Evolutionary conservation across 2,797 vertebrate species (phyloP).

Genomic region (Echeneis naucrates): DNA sequence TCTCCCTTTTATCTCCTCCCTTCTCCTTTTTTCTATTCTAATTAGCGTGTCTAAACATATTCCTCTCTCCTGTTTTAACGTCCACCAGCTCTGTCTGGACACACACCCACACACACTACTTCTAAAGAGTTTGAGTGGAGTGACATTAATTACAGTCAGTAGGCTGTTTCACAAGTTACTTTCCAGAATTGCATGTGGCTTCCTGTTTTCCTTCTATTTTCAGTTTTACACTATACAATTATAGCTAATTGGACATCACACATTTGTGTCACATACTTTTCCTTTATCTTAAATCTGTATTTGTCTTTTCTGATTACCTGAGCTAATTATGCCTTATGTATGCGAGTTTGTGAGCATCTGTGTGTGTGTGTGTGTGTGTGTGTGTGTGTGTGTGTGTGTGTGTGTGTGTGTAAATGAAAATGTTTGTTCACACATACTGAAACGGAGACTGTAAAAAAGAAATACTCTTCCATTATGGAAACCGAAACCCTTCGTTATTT

Average conservation of each 20-base stretch:
- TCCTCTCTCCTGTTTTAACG: slow-evolving; percentile 15
- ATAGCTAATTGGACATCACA: background rate
- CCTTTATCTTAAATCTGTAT: background rate
- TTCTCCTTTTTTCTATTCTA: slow-evolving; percentile 37
- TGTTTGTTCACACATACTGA: slow-evolving; percentile 13
- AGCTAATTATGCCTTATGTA: slow-evolving; percentile 30
- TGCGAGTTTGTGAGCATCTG: slow-evolving; percentile 27
- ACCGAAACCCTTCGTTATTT: slow-evolving; percentile 65
- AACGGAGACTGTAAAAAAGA: slow-evolving; percentile 52
- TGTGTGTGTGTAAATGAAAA: slow-evolving; percentile 2
- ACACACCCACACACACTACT: background rate
- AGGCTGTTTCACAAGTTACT: too few species aligned
- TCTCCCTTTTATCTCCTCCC: slow-evolving; percentile 52
- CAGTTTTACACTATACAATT: slow-evolving; percentile 5
- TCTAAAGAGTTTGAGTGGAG: slow-evolving; percentile 5
- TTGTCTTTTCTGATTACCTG: background rate
- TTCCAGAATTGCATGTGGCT: background rate
- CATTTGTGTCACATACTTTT: background rate
- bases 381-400: slow-evolving; percentile 16
- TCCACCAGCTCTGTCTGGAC: slow-evolving; percentile 34
- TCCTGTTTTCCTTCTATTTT: background rate
- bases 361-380: slow-evolving; percentile 22
- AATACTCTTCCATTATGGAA: slow-evolving; percentile 48
- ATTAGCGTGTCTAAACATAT: slow-evolving; percentile 40
- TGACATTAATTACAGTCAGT: too few species aligned